Conservation (phyloP, 2,113 vertebrate genomes). For the Epinephelus lanceolatus region DNA sequence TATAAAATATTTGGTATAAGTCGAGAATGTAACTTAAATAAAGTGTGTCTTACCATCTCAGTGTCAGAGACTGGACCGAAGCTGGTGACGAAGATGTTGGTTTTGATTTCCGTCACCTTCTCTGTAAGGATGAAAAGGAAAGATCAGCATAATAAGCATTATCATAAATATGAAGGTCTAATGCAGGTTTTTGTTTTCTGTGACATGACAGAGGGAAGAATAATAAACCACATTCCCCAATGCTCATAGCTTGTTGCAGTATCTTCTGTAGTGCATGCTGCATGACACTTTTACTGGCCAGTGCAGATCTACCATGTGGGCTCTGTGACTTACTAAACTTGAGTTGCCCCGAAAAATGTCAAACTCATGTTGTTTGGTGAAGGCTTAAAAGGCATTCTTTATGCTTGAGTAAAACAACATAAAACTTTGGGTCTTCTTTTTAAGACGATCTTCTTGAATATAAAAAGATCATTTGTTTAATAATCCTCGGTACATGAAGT, state of each 20-base stretch:
- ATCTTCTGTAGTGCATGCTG: too few relatives aligned
- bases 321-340: too few relatives aligned
- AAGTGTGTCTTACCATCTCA: constrained; percentile 90
- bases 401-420: neutral
- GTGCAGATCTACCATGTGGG: neutral
- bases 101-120: constrained; percentile 96
- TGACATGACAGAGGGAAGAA: neutral
- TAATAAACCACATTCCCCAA: neutral
- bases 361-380: too few relatives aligned
- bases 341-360: too few relatives aligned
- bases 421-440: too few relatives aligned
- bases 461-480: too few relatives aligned
- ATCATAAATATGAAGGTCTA: neutral
- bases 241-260: too few relatives aligned
- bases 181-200: neutral
- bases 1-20: too few relatives aligned
- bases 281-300: neutral
- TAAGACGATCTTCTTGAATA: too few relatives aligned
- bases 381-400: too few relatives aligned
- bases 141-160: neutral
- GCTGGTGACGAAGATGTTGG: constrained; percentile 98
- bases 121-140: constrained; percentile 81
- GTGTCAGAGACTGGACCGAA: constrained; percentile 97
- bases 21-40: neutral
- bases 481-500: too few relatives aligned